These are phyloP conservation scores for Galerucella calmariensis DNA, from an alignment of 2,888 invertebrate species.

Conservation along the genomic window DNA sequence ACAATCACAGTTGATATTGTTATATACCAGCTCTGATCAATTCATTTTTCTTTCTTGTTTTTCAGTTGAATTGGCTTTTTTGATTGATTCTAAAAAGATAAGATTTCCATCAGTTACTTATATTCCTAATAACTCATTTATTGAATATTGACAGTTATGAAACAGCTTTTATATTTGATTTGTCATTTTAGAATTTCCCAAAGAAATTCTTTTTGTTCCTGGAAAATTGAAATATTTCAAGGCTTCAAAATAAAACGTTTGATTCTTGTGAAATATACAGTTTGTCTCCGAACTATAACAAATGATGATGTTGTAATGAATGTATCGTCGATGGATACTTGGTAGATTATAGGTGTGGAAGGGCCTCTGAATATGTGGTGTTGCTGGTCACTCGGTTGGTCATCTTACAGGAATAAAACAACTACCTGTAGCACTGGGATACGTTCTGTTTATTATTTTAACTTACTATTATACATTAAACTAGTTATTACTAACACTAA, in stretches of 20 bases:
- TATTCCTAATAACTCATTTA: slow-evolving; percentile 11
- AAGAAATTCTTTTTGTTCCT: background rate
- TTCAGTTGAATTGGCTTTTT: slow-evolving; percentile 14
- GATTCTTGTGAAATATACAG: too few relatives aligned
- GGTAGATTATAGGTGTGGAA: too few relatives aligned
- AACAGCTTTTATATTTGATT: background rate
- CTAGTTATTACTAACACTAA: too few relatives aligned
- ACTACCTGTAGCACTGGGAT: too few relatives aligned
- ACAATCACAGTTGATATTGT: slow-evolving; percentile 43
- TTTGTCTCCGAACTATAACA: too few relatives aligned
- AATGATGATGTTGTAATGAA: too few relatives aligned
- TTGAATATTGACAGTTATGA: slow-evolving; percentile 3
- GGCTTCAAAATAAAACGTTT: background rate
- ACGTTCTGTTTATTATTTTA: too few relatives aligned
- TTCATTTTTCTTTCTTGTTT: slow-evolving; percentile 39
- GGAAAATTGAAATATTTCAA: background rate
- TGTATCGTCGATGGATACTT: too few relatives aligned
- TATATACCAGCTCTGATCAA: slow-evolving; percentile 42
- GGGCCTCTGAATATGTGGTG: too few relatives aligned
- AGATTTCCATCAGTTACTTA: slow-evolving; percentile 9
- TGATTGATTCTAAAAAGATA: slow-evolving; percentile 8
- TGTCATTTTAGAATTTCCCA: background rate
- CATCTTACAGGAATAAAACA: too few relatives aligned
- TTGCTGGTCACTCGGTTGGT: too few relatives aligned
- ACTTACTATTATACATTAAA: too few relatives aligned